phyloP scores from a whole-genome alignment of 1,140 invertebrate species.

The Apis laboriosa region DNA sequence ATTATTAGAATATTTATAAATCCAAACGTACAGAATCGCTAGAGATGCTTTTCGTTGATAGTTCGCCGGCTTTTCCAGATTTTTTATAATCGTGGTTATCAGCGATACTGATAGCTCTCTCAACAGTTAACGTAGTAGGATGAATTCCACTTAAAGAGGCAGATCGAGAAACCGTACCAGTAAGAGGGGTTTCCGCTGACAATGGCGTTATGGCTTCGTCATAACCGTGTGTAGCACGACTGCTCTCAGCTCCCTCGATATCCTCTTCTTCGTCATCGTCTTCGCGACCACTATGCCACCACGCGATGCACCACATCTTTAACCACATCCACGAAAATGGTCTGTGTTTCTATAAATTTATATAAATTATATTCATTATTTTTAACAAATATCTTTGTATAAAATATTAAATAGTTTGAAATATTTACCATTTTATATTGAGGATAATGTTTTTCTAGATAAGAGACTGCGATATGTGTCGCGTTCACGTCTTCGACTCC shows the following conservation, averaged over 20 bases:
- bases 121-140: conserved; percentile 82
- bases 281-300: conserved; percentile 92
- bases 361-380: too few species aligned
- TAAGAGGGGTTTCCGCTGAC: conserved; percentile 92
- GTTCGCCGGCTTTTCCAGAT: conserved; percentile 67
- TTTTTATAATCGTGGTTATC: conserved; percentile 69
- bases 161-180: conserved; percentile 90
- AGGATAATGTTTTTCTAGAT: conserved; percentile 78
- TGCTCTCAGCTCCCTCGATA: conserved; percentile 84
- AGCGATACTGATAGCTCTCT: conserved; percentile 48
- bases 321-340: conserved; percentile 83
- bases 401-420: not conserved
- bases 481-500: conserved; percentile 88
- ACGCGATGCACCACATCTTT: conserved; percentile 90
- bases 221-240: conserved; percentile 85
- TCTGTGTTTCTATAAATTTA: conserved; percentile 76
- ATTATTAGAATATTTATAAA: not conserved
- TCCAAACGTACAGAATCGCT: conserved; percentile 79
- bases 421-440: conserved; percentile 75
- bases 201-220: conserved; percentile 88
- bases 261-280: conserved; percentile 88
- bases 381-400: too few species aligned
- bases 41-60: conserved; percentile 77
- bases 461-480: conserved; percentile 83
- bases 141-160: conserved; percentile 92